Evolutionary conservation across 2,888 invertebrate genomes (phyloP).

Genomic region (Chloromyia formosa): DNA sequence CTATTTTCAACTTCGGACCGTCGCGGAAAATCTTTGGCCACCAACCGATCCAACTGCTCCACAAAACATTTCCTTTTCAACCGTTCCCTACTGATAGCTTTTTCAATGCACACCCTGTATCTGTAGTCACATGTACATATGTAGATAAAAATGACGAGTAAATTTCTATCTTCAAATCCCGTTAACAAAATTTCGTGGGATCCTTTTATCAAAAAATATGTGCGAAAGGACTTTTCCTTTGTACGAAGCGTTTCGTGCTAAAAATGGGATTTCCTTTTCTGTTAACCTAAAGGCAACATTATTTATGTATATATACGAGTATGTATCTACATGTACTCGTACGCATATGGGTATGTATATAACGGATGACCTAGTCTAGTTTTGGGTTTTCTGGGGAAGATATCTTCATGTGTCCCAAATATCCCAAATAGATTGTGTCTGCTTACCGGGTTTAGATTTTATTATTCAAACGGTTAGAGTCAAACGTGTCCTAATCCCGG

Average conservation of each 20-base stretch:
- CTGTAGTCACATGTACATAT: no score
- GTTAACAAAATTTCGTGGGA: background rate
- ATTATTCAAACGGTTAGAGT: background rate
- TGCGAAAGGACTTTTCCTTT: background rate
- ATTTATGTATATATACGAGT: slow-evolving; percentile 4
- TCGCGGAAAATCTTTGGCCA: no score
- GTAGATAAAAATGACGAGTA: background rate
- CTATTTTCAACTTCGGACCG: no score
- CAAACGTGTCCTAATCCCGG: background rate
- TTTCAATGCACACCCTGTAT: no score
- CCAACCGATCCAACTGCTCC: no score
- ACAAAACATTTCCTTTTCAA: no score
- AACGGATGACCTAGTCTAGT: no score
- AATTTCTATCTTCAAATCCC: background rate
- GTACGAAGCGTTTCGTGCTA: background rate
- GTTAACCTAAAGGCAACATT: slow-evolving; percentile 23
- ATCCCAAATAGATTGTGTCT: background rate
- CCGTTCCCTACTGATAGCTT: no score
- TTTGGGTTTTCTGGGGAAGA: no score
- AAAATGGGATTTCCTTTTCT: slow-evolving; percentile 29
- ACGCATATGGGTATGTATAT: background rate
- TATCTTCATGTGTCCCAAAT: background rate
- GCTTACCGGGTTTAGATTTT: background rate
- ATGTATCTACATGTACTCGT: background rate
- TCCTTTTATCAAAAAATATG: slow-evolving; percentile 24